Conservation (phyloP, 2,888 invertebrate genomes). For the Lysandra coridon region DNA sequence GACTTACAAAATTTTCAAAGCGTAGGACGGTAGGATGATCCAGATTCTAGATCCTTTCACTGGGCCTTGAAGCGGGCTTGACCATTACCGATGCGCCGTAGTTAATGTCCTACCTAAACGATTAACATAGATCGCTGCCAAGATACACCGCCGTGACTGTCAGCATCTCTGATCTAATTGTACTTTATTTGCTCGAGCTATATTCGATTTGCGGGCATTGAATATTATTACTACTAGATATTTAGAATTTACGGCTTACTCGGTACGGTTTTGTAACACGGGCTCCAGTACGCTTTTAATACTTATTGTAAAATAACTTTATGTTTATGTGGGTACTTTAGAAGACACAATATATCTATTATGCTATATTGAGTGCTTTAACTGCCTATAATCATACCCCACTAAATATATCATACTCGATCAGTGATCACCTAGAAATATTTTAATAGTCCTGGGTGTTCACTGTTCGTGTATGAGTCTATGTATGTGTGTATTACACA, state of each 20-base stretch:
- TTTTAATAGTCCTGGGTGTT: background rate
- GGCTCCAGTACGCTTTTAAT: background rate
- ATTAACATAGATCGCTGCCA: constrained; percentile 72
- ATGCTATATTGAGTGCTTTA: background rate
- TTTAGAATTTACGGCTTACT: constrained; percentile 24
- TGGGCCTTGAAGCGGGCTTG: constrained; percentile 69
- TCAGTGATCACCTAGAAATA: background rate
- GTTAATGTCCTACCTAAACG: constrained; percentile 67
- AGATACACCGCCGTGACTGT: constrained; percentile 60
- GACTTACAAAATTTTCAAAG: constrained; percentile 38
- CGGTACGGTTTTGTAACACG: background rate
- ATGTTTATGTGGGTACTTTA: background rate
- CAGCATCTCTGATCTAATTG: constrained; percentile 56
- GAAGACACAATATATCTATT: background rate
- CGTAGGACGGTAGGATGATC: constrained; percentile 65
- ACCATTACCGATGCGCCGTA: constrained; percentile 69
- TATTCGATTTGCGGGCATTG: constrained; percentile 45
- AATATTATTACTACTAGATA: constrained; percentile 31
- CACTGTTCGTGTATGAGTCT: background rate
- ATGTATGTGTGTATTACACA: background rate
- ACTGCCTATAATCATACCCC: background rate
- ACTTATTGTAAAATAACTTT: background rate
- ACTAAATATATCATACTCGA: background rate
- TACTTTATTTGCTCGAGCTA: constrained; percentile 46
- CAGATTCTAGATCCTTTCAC: constrained; percentile 78